A percentile compares a stretch with the other conserved stretches of the same genome.
Evolutionary conservation across 1,140 invertebrate species (phyloP).

Genomic region (Tetramorium parvispinum): DNA sequence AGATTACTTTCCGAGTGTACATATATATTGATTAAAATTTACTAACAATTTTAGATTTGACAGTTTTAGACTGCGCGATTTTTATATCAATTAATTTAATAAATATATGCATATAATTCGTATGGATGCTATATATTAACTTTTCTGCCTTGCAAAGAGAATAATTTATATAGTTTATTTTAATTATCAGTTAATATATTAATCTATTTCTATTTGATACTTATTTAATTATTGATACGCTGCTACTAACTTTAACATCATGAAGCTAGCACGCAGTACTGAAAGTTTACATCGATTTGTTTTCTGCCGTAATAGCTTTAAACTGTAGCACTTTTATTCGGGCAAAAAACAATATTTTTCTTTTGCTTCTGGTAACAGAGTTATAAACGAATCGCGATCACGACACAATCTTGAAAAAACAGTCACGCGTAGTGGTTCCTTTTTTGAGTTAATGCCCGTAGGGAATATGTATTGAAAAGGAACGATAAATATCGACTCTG

Average conservation of each 20-base stretch:
- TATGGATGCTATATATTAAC: not conserved
- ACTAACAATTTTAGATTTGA: not conserved
- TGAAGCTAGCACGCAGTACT: not conserved
- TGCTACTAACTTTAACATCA: not conserved
- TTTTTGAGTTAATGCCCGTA: not conserved
- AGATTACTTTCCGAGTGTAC: not conserved
- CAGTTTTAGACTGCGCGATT: not conserved
- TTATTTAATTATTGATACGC: not conserved
- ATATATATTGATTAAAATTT: not conserved
- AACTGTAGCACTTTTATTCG: constrained; percentile 6
- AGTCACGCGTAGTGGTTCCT: not conserved
- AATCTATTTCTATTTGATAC: not conserved
- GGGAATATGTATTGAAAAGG: not conserved
- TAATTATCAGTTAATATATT: not conserved
- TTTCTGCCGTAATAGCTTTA: constrained; percentile 11
- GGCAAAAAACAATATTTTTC: constrained; percentile 15
- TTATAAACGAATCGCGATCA: constrained; percentile 28
- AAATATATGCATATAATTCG: not conserved
- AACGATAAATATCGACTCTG: not conserved
- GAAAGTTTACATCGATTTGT: not conserved
- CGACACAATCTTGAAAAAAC: constrained; percentile 11
- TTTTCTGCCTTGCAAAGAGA: not conserved
- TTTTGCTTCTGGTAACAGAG: not conserved
- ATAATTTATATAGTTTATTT: constrained; percentile 11
- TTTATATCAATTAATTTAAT: constrained; percentile 10